These are phyloP conservation scores for Pelusios castaneus DNA, from an alignment of 2,113 vertebrate species.

Conservation along the genomic window DNA sequence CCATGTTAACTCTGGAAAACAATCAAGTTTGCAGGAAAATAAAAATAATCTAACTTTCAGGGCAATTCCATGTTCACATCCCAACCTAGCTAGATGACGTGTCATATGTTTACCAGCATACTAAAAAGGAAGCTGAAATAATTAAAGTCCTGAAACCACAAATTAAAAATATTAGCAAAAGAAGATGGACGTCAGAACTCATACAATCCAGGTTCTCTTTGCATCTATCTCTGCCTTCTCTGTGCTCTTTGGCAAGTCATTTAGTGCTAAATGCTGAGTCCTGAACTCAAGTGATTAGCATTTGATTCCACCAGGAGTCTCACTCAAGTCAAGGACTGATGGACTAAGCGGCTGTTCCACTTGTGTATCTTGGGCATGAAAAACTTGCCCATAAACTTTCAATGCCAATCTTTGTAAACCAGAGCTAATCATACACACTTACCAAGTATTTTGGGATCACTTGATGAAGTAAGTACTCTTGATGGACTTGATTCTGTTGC, in stretches of 20 bases:
- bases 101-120: neutral
- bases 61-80: neutral
- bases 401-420: neutral
- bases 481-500: neutral
- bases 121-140: neutral
- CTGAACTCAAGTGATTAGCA: rapidly evolving
- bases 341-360: neutral
- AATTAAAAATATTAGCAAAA: neutral
- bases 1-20: neutral
- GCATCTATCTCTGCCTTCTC: neutral
- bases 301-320: neutral
- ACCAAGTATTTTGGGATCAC: neutral
- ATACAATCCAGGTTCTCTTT: neutral
- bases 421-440: neutral
- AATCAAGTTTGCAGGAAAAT: neutral
- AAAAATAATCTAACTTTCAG: neutral
- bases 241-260: neutral
- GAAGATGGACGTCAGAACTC: neutral
- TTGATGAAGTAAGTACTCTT: neutral
- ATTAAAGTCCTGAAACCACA: neutral
- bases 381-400: neutral
- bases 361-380: neutral
- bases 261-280: neutral
- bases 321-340: neutral
- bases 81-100: neutral